Conservation (phyloP, 2,888 invertebrate species). For the Esperia sulphurella region DNA sequence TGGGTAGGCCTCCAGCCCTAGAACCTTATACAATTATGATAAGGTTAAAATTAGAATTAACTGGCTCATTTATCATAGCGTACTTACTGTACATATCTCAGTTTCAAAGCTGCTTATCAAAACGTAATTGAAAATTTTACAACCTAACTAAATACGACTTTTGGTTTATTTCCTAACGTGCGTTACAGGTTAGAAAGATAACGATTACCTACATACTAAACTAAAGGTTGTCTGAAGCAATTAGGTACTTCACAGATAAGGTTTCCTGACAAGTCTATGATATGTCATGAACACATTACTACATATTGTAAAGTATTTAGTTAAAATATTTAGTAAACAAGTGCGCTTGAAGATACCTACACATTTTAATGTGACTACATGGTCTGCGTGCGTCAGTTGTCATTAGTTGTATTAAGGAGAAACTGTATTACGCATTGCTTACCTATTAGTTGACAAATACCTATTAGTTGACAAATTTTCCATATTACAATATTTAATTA, state of each 20-base stretch:
- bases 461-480: too few relatives aligned
- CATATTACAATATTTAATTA: too few relatives aligned
- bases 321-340: conserved; percentile 34
- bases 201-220: not conserved
- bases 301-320: conserved; percentile 49
- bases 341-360: conserved; percentile 7
- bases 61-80: too few relatives aligned
- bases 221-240: not conserved
- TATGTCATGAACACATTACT: conserved; percentile 43
- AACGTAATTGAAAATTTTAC: not conserved
- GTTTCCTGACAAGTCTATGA: conserved; percentile 30
- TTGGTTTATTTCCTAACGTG: not conserved
- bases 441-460: too few relatives aligned
- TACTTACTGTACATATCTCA: too few relatives aligned
- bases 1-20: too few relatives aligned
- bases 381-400: too few relatives aligned
- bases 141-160: not conserved
- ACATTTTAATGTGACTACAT: too few relatives aligned
- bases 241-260: conserved; percentile 19
- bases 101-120: not conserved
- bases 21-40: too few relatives aligned
- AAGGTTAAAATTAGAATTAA: too few relatives aligned
- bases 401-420: too few relatives aligned
- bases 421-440: too few relatives aligned
- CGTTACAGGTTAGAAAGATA: not conserved